These are phyloP conservation scores for Sycophila texana DNA, from an alignment of 2,888 invertebrate species.

Conservation along the genomic window DNA sequence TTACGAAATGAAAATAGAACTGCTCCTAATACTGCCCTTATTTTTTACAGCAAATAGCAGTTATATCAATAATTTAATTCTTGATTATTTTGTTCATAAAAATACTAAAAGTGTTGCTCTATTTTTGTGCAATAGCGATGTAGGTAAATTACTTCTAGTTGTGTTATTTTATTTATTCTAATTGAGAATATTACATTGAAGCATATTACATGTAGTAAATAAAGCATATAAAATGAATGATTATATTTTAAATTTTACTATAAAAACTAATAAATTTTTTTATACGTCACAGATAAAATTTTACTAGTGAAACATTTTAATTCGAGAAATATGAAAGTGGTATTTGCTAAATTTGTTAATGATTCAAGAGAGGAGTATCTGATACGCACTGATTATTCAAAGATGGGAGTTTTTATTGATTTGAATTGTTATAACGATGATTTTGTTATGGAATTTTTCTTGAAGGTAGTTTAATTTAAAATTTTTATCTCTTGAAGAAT, in stretches of 20 bases:
- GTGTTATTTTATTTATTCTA: no score
- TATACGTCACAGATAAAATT: not conserved
- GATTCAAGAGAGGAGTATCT: not conserved
- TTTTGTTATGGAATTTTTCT: not conserved
- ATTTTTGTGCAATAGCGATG: not conserved
- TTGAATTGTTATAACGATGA: not conserved
- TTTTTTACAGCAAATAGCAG: not conserved
- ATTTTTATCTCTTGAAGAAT: no score
- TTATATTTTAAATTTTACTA: no score
- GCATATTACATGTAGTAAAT: no score
- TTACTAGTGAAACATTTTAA: conserved; percentile 5
- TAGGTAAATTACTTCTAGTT: not conserved
- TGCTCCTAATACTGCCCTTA: not conserved
- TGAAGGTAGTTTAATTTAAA: conserved; percentile 10
- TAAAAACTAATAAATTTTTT: no score
- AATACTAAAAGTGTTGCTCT: not conserved
- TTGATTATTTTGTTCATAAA: conserved; percentile 24
- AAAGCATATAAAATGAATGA: no score
- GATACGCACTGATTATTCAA: not conserved
- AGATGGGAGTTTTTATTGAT: conserved; percentile 25
- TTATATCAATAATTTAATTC: conserved; percentile 3
- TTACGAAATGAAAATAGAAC: conserved; percentile 2
- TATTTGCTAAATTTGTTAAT: not conserved
- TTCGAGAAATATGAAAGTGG: not conserved
- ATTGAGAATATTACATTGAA: no score